Percentiles rank a stretch among this genome's conserved stretches.
Conservation (phyloP, 1,140 invertebrate species). For the Bombus ignitus region DNA sequence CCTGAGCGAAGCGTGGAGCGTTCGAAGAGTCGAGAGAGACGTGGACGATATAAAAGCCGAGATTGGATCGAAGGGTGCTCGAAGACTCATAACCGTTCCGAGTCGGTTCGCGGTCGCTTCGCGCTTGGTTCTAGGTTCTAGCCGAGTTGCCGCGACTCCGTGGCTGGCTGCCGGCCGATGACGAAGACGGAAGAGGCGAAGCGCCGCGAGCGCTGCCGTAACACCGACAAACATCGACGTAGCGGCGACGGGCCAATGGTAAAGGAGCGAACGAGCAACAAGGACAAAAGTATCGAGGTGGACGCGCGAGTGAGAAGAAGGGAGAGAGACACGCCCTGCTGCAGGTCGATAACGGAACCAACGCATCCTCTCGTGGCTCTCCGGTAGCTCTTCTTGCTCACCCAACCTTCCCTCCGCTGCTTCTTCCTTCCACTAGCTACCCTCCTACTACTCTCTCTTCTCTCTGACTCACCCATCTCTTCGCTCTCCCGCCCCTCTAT, state of each 20-base stretch:
- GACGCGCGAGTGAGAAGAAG: conserved; percentile 43
- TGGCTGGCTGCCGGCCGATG: conserved; percentile 1
- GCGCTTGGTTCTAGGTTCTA: neutral
- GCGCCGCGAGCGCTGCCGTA: conserved; percentile 35
- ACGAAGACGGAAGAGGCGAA: conserved; percentile 47
- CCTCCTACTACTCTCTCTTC: neutral
- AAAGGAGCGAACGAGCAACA: conserved; percentile 49
- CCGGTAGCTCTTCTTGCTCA: conserved; percentile 69
- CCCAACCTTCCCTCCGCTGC: conserved; percentile 33
- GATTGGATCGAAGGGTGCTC: conserved; percentile 64
- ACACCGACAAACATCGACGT: conserved; percentile 16
- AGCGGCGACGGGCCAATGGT: conserved; percentile 59
- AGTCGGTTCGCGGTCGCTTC: conserved; percentile 43
- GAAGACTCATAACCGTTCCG: conserved; percentile 59
- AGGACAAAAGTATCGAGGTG: conserved; percentile 14
- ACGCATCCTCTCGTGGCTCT: conserved; percentile 70
- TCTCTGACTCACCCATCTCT: neutral
- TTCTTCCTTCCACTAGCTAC: conserved; percentile 39
- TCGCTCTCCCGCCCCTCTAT: neutral
- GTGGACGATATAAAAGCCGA: conserved; percentile 20
- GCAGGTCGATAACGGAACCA: conserved; percentile 72
- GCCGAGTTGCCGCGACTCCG: conserved; percentile 1
- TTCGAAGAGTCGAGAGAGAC: conserved; percentile 54
- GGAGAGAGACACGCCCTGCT: conserved; percentile 69
- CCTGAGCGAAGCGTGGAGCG: conserved; percentile 26